These are phyloP conservation scores for Ferrisia virgata DNA, from an alignment of 2,888 invertebrate genomes.

Conservation along the genomic window DNA sequence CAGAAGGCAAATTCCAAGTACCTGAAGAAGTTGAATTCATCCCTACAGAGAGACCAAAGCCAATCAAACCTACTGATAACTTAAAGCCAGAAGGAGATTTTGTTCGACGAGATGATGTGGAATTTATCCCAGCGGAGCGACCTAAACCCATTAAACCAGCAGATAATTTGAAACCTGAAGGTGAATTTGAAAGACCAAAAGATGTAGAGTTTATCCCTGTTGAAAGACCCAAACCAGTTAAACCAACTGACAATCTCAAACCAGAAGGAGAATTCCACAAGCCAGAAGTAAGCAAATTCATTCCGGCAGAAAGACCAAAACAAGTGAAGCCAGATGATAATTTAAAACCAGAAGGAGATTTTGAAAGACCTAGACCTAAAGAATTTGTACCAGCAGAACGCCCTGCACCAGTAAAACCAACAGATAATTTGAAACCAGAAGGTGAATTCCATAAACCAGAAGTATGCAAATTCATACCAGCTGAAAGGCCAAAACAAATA, in stretches of 20 bases:
- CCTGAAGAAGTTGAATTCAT: slow-evolving; percentile 54
- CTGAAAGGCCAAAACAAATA: slow-evolving; percentile 57
- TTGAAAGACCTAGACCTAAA: slow-evolving; percentile 54
- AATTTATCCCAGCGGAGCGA: slow-evolving; percentile 53
- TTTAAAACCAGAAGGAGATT: slow-evolving; percentile 65
- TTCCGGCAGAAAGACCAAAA: slow-evolving; percentile 52
- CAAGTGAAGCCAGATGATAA: slow-evolving; percentile 54
- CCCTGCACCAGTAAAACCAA: slow-evolving; percentile 55
- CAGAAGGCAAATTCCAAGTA: slow-evolving; percentile 55
- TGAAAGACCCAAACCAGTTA: slow-evolving; percentile 52
- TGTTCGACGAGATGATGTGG: slow-evolving; percentile 53
- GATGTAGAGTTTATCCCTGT: slow-evolving; percentile 51
- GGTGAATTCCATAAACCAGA: slow-evolving; percentile 54
- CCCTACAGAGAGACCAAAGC: slow-evolving; percentile 59
- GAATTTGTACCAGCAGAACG: slow-evolving; percentile 51
- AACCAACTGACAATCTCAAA: slow-evolving; percentile 54
- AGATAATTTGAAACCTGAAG: slow-evolving; percentile 52
- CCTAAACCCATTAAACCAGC: slow-evolving; percentile 53
- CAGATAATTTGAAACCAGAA: slow-evolving; percentile 55
- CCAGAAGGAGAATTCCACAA: slow-evolving; percentile 53
- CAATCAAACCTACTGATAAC: slow-evolving; percentile 65
- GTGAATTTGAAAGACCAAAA: slow-evolving; percentile 52
- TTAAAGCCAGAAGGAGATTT: slow-evolving; percentile 52
- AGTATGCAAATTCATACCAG: slow-evolving; percentile 56
- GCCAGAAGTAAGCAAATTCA: slow-evolving; percentile 52